Base-by-base conservation (phyloP, 2,113 vertebrate genomes). In the Turdus rufiventris region DNA sequence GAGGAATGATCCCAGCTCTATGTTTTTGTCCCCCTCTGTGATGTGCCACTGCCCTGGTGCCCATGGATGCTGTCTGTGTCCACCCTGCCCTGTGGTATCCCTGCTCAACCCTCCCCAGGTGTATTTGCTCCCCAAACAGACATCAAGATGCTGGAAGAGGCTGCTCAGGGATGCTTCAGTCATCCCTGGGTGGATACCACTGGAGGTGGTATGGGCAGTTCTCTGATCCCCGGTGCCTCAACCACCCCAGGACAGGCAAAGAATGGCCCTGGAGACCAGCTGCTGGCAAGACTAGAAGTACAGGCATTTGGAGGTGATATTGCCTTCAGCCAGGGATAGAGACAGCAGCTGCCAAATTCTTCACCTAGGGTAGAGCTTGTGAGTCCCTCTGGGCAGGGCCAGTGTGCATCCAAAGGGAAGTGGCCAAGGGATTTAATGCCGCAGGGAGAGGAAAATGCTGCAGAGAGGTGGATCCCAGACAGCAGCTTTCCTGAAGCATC, bases 141-240 rank as follows among this genome's bases (percentile, higher is more conserved):
- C 33, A 36, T 56, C 6, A 9, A 16, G 8, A 29, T 60, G 21
- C 38, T 85, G 40, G 28, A 60, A 53, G 17, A 78, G 93, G n/a
- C 4, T 78, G 51, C 6, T 19, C 24, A 36, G n/a, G 19, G 19
- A 73, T 0, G 1, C 6, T 53, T 15, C 6, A 68, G 28, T n/a
- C 31, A 9, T 65, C 29, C 21, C 9, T 36, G 36, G 12, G 21
- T 57, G 25, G n/a, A n/a, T n/a, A n/a, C n/a, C n/a, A n/a, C n/a
- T 82, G 25, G 53, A 72, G 17, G 21, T 36, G 40, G 5, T 28
- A 40, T 2, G 5, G 61, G 21, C 25, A 80, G n/a, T 87, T 87
- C 19, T 63, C 24, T 19, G 13, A 38, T 60, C 38, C 19, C 20
- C 58, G 5, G 18, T 68, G 19, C 18, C 18, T 88, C 60, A 86